phyloP scores from a whole-genome alignment of 2,888 invertebrate genomes.

The Ditula angustiorana region DNA sequence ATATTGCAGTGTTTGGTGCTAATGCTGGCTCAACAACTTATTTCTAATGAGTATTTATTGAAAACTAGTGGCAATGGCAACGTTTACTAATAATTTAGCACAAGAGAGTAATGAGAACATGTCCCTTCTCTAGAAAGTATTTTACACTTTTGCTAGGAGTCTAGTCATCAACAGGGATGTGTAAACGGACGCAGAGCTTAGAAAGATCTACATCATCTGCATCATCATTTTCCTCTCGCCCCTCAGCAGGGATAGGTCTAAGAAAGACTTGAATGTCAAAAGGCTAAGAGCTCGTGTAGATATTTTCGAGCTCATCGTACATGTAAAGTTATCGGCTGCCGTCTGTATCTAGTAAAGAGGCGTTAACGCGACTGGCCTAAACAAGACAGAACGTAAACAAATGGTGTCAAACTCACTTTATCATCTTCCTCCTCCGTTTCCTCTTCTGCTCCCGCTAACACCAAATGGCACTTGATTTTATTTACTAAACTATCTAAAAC shows the following conservation, averaged over 20 bases:
- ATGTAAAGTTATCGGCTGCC: too few species aligned
- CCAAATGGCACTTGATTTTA: slow-evolving; percentile 72
- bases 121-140: too few species aligned
- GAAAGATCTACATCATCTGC: too few species aligned
- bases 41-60: neutral
- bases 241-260: too few species aligned
- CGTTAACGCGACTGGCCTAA: slow-evolving; percentile 21
- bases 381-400: slow-evolving; percentile 34
- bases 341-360: slow-evolving; percentile 20
- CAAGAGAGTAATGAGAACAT: neutral
- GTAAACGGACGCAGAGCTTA: too few species aligned
- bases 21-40: neutral
- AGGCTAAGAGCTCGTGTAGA: neutral
- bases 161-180: too few species aligned
- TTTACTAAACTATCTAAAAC: slow-evolving; percentile 68
- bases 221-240: too few species aligned
- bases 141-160: too few species aligned
- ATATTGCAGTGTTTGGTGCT: neutral
- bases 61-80: slow-evolving; percentile 8
- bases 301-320: too few species aligned
- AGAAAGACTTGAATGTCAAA: too few species aligned
- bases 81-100: neutral
- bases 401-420: slow-evolving; percentile 61
- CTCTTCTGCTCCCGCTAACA: slow-evolving; percentile 54
- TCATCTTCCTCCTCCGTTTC: slow-evolving; percentile 52